A percentile compares a stretch with the other conserved stretches of the same genome.
These are phyloP conservation scores for Agrochola macilenta DNA, from an alignment of 2,888 invertebrate species.

Conservation along the genomic window DNA sequence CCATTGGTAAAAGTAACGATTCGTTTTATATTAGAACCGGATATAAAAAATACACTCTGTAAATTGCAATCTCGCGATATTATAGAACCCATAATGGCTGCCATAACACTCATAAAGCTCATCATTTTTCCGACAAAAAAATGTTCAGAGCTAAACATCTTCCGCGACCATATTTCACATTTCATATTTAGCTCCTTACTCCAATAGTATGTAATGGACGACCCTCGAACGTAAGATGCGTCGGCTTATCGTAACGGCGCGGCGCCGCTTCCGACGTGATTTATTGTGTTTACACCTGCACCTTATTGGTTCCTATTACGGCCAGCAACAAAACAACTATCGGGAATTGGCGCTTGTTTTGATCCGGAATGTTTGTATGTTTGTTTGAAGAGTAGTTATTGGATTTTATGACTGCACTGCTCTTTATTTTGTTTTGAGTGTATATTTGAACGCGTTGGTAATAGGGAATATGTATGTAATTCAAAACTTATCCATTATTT, in stretches of 20 bases:
- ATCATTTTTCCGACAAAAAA: constrained; percentile 47
- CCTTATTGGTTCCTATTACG: constrained; percentile 57
- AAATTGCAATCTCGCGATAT: constrained; percentile 44
- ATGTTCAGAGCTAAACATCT: constrained; percentile 44
- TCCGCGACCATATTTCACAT: constrained; percentile 58
- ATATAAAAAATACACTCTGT: constrained; percentile 39
- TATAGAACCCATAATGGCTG: constrained; percentile 28
- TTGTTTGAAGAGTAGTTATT: constrained; percentile 47
- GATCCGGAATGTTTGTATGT: constrained; percentile 27
- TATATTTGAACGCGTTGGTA: background rate
- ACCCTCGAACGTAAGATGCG: constrained; percentile 61
- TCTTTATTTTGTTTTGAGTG: constrained; percentile 18
- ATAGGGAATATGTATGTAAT: background rate
- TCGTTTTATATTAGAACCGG: constrained; percentile 23
- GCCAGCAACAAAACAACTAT: constrained; percentile 49
- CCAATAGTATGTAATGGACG: constrained; percentile 53
- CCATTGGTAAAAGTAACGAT: constrained; percentile 14
- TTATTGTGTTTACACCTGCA: constrained; percentile 65
- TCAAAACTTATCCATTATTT: no score
- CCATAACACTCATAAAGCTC: constrained; percentile 33
- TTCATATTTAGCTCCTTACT: constrained; percentile 63
- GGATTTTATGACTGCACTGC: constrained; percentile 33
- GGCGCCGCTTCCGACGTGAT: constrained; percentile 60
- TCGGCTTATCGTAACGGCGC: constrained; percentile 63
- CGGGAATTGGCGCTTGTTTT: constrained; percentile 50